Evolutionary conservation across 2,113 vertebrate genomes (phyloP), one percentile per base, ranked within the genome.

Genomic region (Nymphicus hollandicus): DNA sequence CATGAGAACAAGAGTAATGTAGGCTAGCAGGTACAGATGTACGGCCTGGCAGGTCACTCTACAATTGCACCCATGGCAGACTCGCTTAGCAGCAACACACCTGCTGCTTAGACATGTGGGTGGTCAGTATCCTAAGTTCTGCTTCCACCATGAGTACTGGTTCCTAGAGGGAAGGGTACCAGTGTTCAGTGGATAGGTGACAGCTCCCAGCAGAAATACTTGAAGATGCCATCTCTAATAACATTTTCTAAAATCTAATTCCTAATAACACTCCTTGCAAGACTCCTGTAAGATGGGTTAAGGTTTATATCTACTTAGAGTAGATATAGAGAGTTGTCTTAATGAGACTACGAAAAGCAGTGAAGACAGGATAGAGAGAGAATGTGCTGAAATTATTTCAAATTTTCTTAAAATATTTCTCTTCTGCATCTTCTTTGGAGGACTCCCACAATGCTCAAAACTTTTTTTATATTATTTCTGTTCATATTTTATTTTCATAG

Each of bases 101-200:
- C 6, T 28, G 5, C 23, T 43, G 49, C 52, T 10, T 12, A 66
- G 17, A 12, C 4, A 9, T 1, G 4, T 2, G 37, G 17, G 58
- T 7, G 8, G 7, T 1, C 1, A 1, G 22, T 25, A 25, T 7
- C 13, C 49, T 47, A 53, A 46, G 58, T 65, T 73, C 80, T 37
- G n/a, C 65, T 29, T 29, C 10, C 31, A 39, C 28, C 4, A 1
- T 1, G n/a, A 31, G 10, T 13, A 31, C 25, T 41, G 39, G 16
- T 37, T 47, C n/a, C 74, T 58, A 47, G 23, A 63, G 25, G 14
- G 23, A 77, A 73, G 8, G 23, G 28, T 17, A 35, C 33, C 50
- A 66, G 73, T 0, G 0, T 33, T 16, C 66, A 2, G 1, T 5
- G 46, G 13, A 17, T 2, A 41, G 56, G 18, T 13, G 31, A 37